Evolutionary conservation across 1,140 invertebrate genomes (phyloP).

Genomic region (Pygmarrhopalites habei): DNA sequence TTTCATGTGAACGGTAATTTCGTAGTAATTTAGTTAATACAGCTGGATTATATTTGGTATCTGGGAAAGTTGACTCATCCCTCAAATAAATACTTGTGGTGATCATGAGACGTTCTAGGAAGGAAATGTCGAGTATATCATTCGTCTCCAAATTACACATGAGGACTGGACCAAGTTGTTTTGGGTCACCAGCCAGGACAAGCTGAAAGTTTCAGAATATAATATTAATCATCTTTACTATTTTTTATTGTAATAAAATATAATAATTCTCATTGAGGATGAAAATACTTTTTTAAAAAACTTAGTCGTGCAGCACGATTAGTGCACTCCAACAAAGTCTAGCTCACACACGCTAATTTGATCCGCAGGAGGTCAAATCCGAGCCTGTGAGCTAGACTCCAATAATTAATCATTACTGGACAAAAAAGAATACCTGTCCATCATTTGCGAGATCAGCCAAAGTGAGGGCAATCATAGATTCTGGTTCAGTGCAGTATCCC

Average conservation of each 20-base stretch:
- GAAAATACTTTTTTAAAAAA: no score
- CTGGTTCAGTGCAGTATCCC: conserved; percentile 82
- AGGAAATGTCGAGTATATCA: conserved; percentile 62
- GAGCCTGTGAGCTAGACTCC: no score
- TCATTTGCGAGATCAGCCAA: conserved; percentile 39
- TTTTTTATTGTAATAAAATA: no score
- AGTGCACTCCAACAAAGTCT: no score
- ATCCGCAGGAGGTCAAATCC: no score
- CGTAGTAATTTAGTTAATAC: conserved; percentile 62
- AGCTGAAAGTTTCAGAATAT: conserved; percentile 46
- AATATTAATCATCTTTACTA: no score
- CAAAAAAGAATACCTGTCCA: conserved; percentile 43
- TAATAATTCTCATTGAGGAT: no score
- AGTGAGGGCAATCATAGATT: conserved; percentile 62
- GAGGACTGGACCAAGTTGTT: conserved; percentile 80
- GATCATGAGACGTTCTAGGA: conserved; percentile 61
- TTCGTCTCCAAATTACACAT: conserved; percentile 56
- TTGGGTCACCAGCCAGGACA: conserved; percentile 83
- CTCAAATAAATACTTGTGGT: conserved; percentile 57
- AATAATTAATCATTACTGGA: no score
- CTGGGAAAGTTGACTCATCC: conserved; percentile 50
- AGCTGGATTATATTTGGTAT: conserved; percentile 57
- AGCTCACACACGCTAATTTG: no score
- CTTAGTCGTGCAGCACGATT: no score
- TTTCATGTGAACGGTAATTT: conserved; percentile 64